Base-by-base conservation (phyloP, 2,888 invertebrate genomes). In the Aphrophora alni region DNA sequence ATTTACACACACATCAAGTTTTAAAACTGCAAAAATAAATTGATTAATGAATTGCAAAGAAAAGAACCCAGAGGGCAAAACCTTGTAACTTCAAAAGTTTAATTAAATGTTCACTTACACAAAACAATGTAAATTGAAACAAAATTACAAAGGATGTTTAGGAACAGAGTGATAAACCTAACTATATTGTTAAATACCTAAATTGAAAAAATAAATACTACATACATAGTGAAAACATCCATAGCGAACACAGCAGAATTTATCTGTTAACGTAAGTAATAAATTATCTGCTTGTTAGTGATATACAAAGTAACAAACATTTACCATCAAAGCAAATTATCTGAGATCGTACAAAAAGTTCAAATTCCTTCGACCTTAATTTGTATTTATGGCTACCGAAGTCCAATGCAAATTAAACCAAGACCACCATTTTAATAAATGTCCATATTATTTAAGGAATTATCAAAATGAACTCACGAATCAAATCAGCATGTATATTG, bases 221-320 rank as follows among this genome's bases (percentile, higher is more conserved):
- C 59, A 59, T 59, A 59, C 59, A 59, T 59, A 59, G 59, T 59
- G 59, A 59, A 44, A 44, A 59, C 59, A 59, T 59, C 59, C 59
- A 21, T 59, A 59, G 59, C 59, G 21, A 59, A 59, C 44, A 44
- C n/a, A 44, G 17, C 21, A 59, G n/a, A 59, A 59, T 59, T 59
- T 59, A 21, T 59, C 8, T 33, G 33, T 59, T 21, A 59, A 59
- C 14, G 17, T 17, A 44, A 44, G 7, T 44, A 4, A 14, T 44
- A 21, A 59, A 21, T 33, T 59, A 59, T n/a, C 21, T 59, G 59
- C 59, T 5, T 5, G 59, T 59, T 59, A 59, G 59, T 21, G n/a
- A 21, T 59, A 44, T 33, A 10, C 44, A 44, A 44, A 2, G 44
- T 14, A 59, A 59, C 44, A 44, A 14, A 44, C 21, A 21, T 59